These are phyloP conservation scores for Tenebrio molitor DNA, from an alignment of 1,140 invertebrate genomes.

Conservation along the genomic window DNA sequence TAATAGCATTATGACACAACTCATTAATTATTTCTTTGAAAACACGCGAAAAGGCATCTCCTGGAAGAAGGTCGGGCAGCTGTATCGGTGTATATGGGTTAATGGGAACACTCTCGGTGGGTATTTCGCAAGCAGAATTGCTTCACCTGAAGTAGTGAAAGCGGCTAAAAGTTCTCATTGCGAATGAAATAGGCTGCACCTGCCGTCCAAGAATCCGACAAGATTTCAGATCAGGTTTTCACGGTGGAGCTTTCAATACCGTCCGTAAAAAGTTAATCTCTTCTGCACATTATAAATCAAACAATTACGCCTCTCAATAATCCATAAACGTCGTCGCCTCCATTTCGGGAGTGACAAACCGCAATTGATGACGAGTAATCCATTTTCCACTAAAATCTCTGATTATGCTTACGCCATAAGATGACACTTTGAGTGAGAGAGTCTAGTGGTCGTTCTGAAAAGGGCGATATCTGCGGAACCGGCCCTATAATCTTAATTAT, in stretches of 20 bases:
- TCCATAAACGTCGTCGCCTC: constrained; percentile 4
- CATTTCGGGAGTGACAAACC: constrained; percentile 13
- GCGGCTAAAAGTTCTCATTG: constrained; percentile 1
- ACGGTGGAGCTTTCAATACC: background rate
- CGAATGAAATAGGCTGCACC: constrained; percentile 47
- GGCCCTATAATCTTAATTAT: constrained; percentile 35
- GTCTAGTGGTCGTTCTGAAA: constrained; percentile 7
- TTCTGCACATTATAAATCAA: background rate
- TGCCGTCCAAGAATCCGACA: constrained; percentile 46
- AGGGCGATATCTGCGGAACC: constrained; percentile 5
- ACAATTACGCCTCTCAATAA: background rate
- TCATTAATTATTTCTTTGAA: background rate
- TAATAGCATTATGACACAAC: background rate
- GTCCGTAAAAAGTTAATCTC: constrained; percentile 11
- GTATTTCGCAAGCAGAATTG: background rate
- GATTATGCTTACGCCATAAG: constrained; percentile 5
- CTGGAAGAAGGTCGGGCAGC: background rate
- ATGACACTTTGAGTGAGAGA: background rate
- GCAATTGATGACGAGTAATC: background rate
- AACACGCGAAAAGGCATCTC: background rate
- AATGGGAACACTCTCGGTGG: background rate
- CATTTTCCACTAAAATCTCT: constrained; percentile 5
- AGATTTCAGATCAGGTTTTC: constrained; percentile 10
- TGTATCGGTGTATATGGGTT: background rate
- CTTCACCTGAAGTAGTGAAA: constrained; percentile 9